These are phyloP conservation scores for Tortricodes alternella DNA, from an alignment of 2,888 invertebrate genomes.

Conservation along the genomic window DNA sequence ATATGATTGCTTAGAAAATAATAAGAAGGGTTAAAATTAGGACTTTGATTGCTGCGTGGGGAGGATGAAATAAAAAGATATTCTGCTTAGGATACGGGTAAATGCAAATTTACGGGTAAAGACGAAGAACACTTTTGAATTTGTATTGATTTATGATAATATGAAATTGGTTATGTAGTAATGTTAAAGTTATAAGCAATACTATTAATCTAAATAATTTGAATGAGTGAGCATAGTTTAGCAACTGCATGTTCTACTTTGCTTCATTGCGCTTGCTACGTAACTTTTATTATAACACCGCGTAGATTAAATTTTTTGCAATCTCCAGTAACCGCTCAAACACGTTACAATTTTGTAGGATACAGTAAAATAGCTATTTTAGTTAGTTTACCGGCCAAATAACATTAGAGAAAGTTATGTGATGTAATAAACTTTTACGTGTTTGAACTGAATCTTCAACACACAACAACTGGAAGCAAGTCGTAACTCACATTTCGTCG, in stretches of 20 bases:
- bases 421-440: conserved; percentile 52
- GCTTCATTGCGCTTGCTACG: conserved; percentile 24
- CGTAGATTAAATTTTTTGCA: conserved; percentile 17
- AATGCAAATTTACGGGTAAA: too few species aligned
- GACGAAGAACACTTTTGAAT: too few species aligned
- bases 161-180: too few species aligned
- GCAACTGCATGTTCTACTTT: conserved; percentile 25
- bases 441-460: conserved; percentile 44
- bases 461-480: conserved; percentile 39
- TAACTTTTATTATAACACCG: conserved; percentile 24
- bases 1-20: too few species aligned
- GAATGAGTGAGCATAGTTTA: conserved; percentile 10
- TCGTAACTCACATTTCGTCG: conserved; percentile 36
- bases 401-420: conserved; percentile 48
- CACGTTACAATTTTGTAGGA: conserved; percentile 1
- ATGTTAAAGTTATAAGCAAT: background rate
- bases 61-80: too few species aligned
- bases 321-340: background rate
- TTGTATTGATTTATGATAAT: too few species aligned
- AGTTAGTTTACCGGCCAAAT: conserved; percentile 35
- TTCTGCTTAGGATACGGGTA: too few species aligned
- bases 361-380: conserved; percentile 12
- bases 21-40: too few species aligned
- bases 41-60: too few species aligned
- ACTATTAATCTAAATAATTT: background rate